Percentiles rank a stretch among this genome's conserved stretches.
These are phyloP conservation scores for Aulostomus chinensis DNA, from an alignment of 2,797 vertebrate genomes.

Conservation along the genomic window DNA sequence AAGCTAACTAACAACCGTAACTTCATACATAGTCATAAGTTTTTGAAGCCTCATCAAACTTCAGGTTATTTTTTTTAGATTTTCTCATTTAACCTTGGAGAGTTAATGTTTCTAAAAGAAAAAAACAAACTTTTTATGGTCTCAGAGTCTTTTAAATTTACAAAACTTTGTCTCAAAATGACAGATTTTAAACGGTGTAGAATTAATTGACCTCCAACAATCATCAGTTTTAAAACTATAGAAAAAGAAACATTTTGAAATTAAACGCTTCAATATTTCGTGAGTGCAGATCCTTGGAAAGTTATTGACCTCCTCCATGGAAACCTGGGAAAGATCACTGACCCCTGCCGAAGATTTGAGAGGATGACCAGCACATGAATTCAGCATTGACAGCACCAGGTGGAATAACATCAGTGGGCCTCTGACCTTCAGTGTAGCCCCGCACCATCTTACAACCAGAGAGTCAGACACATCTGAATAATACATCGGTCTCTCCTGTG, in stretches of 20 bases:
- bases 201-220: not conserved
- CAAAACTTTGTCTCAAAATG: too few relatives aligned
- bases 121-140: too few relatives aligned
- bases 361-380: slow-evolving; percentile 49
- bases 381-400: slow-evolving; percentile 55
- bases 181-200: not conserved
- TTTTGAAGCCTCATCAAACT: too few relatives aligned
- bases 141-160: too few relatives aligned
- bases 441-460: slow-evolving; percentile 55
- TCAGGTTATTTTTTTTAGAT: too few relatives aligned
- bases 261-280: slow-evolving; percentile 2
- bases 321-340: slow-evolving; percentile 55
- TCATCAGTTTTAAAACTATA: not conserved
- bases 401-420: slow-evolving; percentile 48
- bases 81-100: too few relatives aligned
- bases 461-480: slow-evolving; percentile 71
- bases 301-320: not conserved
- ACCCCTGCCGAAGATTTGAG: slow-evolving; percentile 49
- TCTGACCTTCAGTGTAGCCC: slow-evolving; percentile 71
- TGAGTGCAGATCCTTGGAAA: slow-evolving; percentile 41
- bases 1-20: too few relatives aligned
- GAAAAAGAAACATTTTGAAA: slow-evolving; percentile 2
- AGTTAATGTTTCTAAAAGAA: too few relatives aligned
- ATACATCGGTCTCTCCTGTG: slow-evolving; percentile 66
- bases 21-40: too few relatives aligned